phyloP scores from a whole-genome alignment of 2,113 vertebrate species.

The Gymnogyps californianus region DNA sequence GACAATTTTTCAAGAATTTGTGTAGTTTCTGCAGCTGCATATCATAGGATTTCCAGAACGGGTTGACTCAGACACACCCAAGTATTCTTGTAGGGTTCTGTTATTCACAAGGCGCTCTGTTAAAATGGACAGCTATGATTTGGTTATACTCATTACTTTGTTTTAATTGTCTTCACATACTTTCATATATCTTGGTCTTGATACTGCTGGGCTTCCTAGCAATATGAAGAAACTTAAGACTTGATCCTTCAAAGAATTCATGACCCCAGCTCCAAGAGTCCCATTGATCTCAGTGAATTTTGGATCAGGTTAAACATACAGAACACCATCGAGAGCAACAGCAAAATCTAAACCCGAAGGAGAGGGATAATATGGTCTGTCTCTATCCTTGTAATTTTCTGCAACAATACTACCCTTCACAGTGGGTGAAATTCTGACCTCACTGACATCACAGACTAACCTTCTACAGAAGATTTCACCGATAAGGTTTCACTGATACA shows the following conservation, averaged over 20 bases:
- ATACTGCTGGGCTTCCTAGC: neutral
- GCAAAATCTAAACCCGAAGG: neutral
- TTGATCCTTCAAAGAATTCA: neutral
- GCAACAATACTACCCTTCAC: neutral
- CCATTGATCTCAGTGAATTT: neutral
- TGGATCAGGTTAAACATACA: neutral
- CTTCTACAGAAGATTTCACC: neutral
- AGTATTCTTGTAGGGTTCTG: neutral
- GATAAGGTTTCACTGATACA: neutral
- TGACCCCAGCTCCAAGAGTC: neutral
- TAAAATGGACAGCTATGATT: neutral
- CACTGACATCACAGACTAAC: neutral
- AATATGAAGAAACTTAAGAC: neutral
- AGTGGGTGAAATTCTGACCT: neutral
- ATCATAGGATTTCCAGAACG: neutral
- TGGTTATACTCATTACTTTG: neutral
- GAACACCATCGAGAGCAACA: neutral
- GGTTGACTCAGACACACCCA: conserved; percentile 7
- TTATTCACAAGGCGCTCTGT: neutral
- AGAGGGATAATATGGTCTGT: neutral
- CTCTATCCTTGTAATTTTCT: neutral
- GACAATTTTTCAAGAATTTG: neutral
- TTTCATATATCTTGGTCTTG: neutral
- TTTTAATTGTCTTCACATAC: neutral
- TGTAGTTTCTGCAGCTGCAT: conserved; percentile 1